Conservation (phyloP, 37 sponge, comb jelly and placozoan species). For the Hormiphora californensis region DNA sequence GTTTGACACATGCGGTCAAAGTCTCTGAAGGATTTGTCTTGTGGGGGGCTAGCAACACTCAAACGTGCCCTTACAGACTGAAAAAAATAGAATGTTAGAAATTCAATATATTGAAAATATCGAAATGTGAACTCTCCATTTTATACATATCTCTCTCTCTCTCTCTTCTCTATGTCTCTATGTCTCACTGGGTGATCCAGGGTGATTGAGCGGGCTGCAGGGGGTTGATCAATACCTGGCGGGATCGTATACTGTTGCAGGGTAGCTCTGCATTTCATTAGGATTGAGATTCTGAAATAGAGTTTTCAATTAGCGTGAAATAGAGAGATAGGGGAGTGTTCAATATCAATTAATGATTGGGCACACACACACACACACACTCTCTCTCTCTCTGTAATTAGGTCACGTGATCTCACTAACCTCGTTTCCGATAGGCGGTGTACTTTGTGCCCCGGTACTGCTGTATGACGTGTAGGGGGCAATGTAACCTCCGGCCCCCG, state of each 20-base stretch:
- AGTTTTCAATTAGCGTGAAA: not conserved
- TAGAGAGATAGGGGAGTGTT: not conserved
- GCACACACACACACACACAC: not conserved
- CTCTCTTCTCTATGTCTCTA: too few species aligned
- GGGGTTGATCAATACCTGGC: not conserved
- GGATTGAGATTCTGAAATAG: conserved; percentile 41
- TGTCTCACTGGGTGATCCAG: not conserved
- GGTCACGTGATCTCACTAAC: too few species aligned
- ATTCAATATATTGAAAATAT: too few species aligned
- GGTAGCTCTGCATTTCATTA: not conserved
- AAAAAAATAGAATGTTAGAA: too few species aligned
- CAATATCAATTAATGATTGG: too few species aligned
- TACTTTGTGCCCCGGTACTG: not conserved
- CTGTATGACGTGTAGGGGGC: conserved; percentile 32
- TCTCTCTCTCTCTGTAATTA: not conserved
- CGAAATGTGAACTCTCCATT: too few species aligned
- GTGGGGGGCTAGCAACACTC: too few species aligned
- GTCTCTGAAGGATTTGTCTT: too few species aligned
- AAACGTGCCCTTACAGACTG: too few species aligned
- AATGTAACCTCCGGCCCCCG: too few species aligned
- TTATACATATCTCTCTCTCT: too few species aligned
- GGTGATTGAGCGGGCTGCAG: not conserved
- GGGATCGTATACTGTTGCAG: conserved; percentile 10
- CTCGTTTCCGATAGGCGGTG: conserved; percentile 15
- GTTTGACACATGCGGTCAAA: too few species aligned